Evolutionary conservation across 2,797 vertebrate species (phyloP).

Genomic region (Molossus alvarezi): DNA sequence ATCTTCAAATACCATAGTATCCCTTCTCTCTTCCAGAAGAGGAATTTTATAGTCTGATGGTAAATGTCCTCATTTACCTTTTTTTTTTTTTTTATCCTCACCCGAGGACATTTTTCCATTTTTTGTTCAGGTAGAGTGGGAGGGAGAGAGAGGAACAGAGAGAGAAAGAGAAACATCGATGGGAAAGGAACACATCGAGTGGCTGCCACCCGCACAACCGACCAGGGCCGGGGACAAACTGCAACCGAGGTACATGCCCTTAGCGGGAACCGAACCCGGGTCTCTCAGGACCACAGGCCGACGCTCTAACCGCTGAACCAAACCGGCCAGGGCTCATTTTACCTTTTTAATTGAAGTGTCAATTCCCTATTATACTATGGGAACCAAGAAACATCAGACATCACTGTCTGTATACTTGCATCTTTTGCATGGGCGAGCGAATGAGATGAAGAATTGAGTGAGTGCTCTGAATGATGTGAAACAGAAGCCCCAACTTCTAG

Average conservation of each 20-base stretch:
- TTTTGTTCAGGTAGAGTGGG: too few species aligned
- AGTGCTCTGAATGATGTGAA: constrained; percentile 35
- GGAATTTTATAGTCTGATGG: constrained; percentile 82
- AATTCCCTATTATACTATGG: constrained; percentile 79
- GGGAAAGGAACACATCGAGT: too few species aligned
- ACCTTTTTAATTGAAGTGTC: constrained; percentile 86
- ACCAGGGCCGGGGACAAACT: too few species aligned
- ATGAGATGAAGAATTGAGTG: not conserved
- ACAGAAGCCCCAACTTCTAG: constrained; percentile 62
- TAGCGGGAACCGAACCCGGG: too few species aligned
- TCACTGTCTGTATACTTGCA: constrained; percentile 69
- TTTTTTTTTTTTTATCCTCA: too few species aligned
- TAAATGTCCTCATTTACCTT: constrained; percentile 78
- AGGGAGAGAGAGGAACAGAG: too few species aligned
- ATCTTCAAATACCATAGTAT: constrained; percentile 71
- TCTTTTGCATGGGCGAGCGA: not conserved
- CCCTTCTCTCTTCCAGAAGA: constrained; percentile 69
- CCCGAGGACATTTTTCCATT: too few species aligned
- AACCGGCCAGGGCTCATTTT: constrained; percentile 7
- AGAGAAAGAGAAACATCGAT: too few species aligned
- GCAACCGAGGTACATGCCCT: too few species aligned
- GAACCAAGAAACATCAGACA: constrained; percentile 74
- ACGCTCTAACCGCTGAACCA: too few species aligned
- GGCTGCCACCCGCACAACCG: too few species aligned
- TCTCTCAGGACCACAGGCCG: too few species aligned